Conservation (phyloP, 2,888 invertebrate genomes). For the Hymenopus coronatus region DNA sequence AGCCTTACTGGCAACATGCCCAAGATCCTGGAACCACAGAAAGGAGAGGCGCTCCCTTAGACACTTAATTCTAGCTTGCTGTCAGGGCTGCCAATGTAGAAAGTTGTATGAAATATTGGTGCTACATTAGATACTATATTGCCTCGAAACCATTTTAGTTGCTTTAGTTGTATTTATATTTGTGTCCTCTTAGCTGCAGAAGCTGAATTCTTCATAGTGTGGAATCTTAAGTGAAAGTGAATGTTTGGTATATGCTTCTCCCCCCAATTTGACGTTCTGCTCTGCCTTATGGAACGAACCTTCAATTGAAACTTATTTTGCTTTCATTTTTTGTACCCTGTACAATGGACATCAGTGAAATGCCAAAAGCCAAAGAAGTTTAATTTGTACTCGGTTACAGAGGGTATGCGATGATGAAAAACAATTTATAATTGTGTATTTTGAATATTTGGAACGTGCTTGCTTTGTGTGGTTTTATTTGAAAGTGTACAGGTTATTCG, state of each 20-base stretch:
- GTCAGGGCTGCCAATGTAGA: background rate
- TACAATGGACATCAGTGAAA: background rate
- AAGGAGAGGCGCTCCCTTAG: constrained; percentile 43
- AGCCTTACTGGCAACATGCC: constrained; percentile 37
- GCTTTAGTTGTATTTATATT: background rate
- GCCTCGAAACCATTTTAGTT: background rate
- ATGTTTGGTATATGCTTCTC: background rate
- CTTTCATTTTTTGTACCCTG: background rate
- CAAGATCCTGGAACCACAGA: constrained; percentile 39
- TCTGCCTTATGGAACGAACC: background rate
- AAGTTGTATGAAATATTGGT: background rate
- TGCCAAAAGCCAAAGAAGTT: background rate
- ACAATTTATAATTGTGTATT: background rate
- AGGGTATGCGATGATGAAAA: background rate
- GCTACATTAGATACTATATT: background rate
- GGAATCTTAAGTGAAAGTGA: background rate
- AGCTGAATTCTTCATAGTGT: background rate
- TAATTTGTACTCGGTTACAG: background rate
- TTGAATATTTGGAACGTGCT: background rate
- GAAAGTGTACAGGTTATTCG: background rate
- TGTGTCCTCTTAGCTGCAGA: background rate
- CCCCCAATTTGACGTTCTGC: background rate
- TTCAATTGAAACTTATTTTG: background rate
- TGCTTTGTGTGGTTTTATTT: background rate
- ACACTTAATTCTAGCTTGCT: background rate